Evolutionary conservation across 1,140 invertebrate genomes (phyloP), one percentile per base, ranked within the genome.

Genomic region (Drosophila sp.): DNA sequence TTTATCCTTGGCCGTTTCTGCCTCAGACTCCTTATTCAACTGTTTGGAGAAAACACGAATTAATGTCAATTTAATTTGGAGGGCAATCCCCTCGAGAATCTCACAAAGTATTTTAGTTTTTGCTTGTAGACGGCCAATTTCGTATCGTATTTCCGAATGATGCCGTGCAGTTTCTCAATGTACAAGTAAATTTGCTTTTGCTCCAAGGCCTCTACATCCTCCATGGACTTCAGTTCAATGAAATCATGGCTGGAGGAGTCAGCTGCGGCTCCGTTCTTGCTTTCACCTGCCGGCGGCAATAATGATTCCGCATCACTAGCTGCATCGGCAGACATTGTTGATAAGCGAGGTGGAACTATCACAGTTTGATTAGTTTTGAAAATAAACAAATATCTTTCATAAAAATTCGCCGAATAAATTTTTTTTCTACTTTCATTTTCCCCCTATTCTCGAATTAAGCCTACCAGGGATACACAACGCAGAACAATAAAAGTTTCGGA

Each of bases 91-190:
- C 23, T 38, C 0, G 2, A 33, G 27, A 35, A 60, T 11, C 76
- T 80, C 55, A 87, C 83, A 47, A 80, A 80, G 11, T 66, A 41
- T 17, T 56, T 54, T n/a, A 89, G 66, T 38, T 72, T 89, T 25
- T 85, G 74, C 40, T 89, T 90, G 41, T 84, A 90, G 23, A 57
- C 58, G 29, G 77, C 70, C 8, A 89, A 54, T 44, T 84, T 84
- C 4, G 17, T 90, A n/a, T 90, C 80, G 25, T 83, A 72, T 70
- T 89, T 89, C 17, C 74, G 60, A 11, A 89, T 89, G 25, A 89
- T 80, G n/a, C 63, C 69, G n/a, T 89, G 84, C 5, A 89, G 41
- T 8, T 89, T 89, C 25, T 89, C 84, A 8, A 89, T 67, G 23
- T 89, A 89, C 23, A 47, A 54, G 5, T 66, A 69, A 27, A 89